Conservation (phyloP, 2,888 invertebrate species). For the Callyntrura sp. region DNA sequence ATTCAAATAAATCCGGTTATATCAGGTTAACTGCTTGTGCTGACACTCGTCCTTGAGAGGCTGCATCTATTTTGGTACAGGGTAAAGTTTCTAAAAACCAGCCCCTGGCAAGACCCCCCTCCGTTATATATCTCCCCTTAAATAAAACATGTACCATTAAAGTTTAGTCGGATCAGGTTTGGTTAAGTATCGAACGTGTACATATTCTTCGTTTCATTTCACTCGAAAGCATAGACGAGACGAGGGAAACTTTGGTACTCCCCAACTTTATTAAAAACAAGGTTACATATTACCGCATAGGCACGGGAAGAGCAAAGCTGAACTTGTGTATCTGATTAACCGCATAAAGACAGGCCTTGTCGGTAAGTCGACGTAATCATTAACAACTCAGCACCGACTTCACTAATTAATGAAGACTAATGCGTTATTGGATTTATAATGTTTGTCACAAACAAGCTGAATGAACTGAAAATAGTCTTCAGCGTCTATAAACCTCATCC, state of each 20-base stretch:
- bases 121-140: too few relatives aligned
- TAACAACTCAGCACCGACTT: constrained; percentile 43
- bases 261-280: too few relatives aligned
- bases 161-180: not conserved
- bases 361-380: constrained; percentile 16
- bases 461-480: not conserved
- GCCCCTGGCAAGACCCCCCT: constrained; percentile 2
- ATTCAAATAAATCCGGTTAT: not conserved
- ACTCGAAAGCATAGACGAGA: not conserved
- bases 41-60: constrained; percentile 11
- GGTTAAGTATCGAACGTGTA: not conserved
- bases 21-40: not conserved
- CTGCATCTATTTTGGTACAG: not conserved
- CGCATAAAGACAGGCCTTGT: constrained; percentile 24
- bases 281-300: too few relatives aligned
- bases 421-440: constrained; percentile 39
- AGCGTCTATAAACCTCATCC: not conserved
- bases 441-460: constrained; percentile 44
- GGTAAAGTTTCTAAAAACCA: not conserved
- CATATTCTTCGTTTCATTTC: not conserved
- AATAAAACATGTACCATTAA: not conserved
- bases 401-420: constrained; percentile 57
- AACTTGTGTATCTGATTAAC: constrained; percentile 45
- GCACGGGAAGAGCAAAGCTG: too few relatives aligned
- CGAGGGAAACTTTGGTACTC: constrained; percentile 24